Evolutionary conservation across 2,888 invertebrate species (phyloP), one percentile per base, ranked within the genome.

Genomic region (Ypsolopha sequella): DNA sequence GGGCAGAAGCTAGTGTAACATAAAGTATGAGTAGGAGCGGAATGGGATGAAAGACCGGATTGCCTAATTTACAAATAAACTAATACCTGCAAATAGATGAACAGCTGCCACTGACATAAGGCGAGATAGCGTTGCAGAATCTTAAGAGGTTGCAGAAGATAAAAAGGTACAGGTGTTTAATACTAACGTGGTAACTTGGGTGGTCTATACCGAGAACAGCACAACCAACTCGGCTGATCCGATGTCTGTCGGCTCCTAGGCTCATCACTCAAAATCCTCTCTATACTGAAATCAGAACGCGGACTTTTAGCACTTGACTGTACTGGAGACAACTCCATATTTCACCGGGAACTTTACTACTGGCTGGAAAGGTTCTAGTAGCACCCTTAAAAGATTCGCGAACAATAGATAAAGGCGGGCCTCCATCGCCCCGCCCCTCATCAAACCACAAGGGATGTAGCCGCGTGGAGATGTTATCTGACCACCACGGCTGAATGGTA

Each of bases 121-220:
- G 4, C 24, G 4, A 24, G 24, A 24, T 24, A 24, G 24, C 24
- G 24, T 24, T 24, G 24, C 24, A 24, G 24, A 24, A 3, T 24
- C 24, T 4, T 24, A 4, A 3, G 24, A 24, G 24, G 24, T 24
- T 24, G 24, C 24, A 24, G 4, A 24, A 4, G 24, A 24, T 4
- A 24, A 24, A 24, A 24, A 24, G 24, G 24, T 24, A 3, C 24
- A 41, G 10, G 9, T 11, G 46, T 33, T 10, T 50, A 51, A 51
- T 57, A 75, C 89, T 90, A 87, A 89, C 92, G 88, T 63, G 91
- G 91, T 48, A 93, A 68, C 62, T 90, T 91, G 0, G 93, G 93
- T 1, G 93, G 93, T 58, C 89, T 89, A 63, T 93, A 93, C 55
- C 93, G 84, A 4, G 93, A 92, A 62, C 92, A 93, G 57, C 90